These are phyloP conservation scores for Chironomus striatipennis DNA, from an alignment of 1,140 invertebrate genomes.

Conservation along the genomic window DNA sequence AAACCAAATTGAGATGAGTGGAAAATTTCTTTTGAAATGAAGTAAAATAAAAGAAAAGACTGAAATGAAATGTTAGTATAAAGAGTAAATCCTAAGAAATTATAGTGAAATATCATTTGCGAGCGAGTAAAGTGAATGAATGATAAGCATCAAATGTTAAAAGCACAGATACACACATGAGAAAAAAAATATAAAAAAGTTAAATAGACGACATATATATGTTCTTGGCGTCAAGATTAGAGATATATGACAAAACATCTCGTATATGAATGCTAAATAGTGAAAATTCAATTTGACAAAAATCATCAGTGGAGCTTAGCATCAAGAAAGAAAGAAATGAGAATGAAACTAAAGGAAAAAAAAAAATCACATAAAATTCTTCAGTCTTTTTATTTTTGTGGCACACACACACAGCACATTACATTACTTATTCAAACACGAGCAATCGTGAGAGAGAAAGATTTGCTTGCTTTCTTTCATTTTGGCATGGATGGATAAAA, in stretches of 20 bases:
- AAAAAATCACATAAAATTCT: conserved; percentile 3
- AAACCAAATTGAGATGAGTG: background rate
- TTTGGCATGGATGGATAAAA: background rate
- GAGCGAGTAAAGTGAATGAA: background rate
- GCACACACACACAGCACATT: background rate
- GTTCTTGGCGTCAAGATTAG: conserved; percentile 3
- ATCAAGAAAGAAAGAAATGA: background rate
- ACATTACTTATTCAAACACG: conserved; percentile 13
- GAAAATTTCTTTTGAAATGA: background rate
- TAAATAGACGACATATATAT: background rate
- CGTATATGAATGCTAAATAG: conserved; percentile 13
- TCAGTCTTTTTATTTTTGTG: background rate
- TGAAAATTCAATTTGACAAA: conserved; percentile 14
- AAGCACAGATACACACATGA: background rate
- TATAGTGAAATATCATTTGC: background rate
- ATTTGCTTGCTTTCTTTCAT: background rate
- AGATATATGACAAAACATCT: conserved; percentile 8
- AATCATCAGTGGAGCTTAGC: conserved; percentile 12
- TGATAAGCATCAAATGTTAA: background rate
- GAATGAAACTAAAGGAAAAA: background rate
- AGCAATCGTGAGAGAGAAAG: conserved; percentile 5
- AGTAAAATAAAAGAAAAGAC: background rate
- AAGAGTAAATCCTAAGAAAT: background rate
- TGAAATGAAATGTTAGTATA: background rate
- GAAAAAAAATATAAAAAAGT: background rate